Evolutionary conservation across 2,113 vertebrate species (phyloP), one percentile per base, ranked within the genome.

Genomic region (Cisticola juncidis): DNA sequence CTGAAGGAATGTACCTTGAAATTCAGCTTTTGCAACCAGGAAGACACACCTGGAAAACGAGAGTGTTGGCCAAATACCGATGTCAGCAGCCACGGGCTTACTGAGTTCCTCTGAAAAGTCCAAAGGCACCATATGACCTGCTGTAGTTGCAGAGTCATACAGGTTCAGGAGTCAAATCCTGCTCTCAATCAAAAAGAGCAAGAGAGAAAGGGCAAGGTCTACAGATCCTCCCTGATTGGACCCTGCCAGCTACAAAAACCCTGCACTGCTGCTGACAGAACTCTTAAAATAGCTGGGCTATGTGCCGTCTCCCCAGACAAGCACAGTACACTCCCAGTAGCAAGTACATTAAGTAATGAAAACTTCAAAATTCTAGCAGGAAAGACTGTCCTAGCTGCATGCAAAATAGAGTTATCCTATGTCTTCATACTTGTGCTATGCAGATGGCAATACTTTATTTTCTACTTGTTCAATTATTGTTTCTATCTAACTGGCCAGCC

Each of bases 31-130:
- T 73, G 42, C 70, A 70, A 80, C 50, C 51, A 72, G 95, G 79
- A 97, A 94, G 93, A 64, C 94, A 90, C 90, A 90, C 70, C 84
- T 94, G 79, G 71, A 90, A 96, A 96, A 94, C 0, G 1, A 74
- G 22, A 22, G 9, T 6, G 25, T 28, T 81, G 40, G 86, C 91
- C 85, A 94, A 80, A 73, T 40, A 18, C 29, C 2, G 5, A 62
- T 62, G 58, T 62, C 93, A 91, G 69, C 1, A 62, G 24, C 12
- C 1, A 0, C 0, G 0, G 44, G 81, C 54, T 91, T 80, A 84
- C 2, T 0, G 50, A 90, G 33, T 19, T 96, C 85, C 90, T 85
- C 50, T 88, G 58, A 69, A 87, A 87, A 2, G 3, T 23, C 33
- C 11, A 4, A 72, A 79, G 64, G 51, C 68, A 80, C 1, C 0